Evolutionary conservation across 2,797 vertebrate genomes (phyloP).

Genomic region (Chelmon rostratus): DNA sequence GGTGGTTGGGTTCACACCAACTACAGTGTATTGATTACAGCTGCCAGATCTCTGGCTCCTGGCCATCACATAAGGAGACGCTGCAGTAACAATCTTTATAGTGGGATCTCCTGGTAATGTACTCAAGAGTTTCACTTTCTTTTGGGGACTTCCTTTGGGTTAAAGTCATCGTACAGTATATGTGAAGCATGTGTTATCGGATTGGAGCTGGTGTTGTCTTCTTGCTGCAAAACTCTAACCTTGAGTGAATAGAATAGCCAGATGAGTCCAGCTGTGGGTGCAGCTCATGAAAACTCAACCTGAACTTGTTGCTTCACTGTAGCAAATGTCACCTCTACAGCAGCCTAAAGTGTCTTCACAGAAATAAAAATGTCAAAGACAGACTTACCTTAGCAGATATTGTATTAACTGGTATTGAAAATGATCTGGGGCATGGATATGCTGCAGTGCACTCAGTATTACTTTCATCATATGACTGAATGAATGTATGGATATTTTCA

Average conservation of each 20-base stretch:
- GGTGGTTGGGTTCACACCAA: constrained; percentile 64
- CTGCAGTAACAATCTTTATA: constrained; percentile 58
- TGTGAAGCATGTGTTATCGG: background rate
- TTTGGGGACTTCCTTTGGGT: constrained; percentile 19
- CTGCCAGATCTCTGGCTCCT: constrained; percentile 60
- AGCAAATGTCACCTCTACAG: background rate
- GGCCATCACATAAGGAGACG: constrained; percentile 55
- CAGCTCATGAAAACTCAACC: background rate
- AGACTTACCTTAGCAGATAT: background rate
- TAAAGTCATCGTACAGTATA: constrained; percentile 1
- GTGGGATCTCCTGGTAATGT: constrained; percentile 64
- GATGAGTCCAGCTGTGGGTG: background rate
- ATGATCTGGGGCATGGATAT: background rate
- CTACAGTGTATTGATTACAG: constrained; percentile 73
- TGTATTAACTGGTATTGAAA: no score
- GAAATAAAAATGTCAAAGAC: background rate
- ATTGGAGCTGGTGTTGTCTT: constrained; percentile 6
- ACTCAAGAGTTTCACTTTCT: constrained; percentile 57
- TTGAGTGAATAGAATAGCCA: background rate
- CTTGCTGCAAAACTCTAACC: background rate
- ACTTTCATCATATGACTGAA: background rate
- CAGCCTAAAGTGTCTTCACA: background rate
- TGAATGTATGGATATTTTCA: background rate
- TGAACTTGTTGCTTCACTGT: background rate
- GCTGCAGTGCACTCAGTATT: background rate